Conservation (phyloP, 2,113 vertebrate species). For the Elephas maximus region DNA sequence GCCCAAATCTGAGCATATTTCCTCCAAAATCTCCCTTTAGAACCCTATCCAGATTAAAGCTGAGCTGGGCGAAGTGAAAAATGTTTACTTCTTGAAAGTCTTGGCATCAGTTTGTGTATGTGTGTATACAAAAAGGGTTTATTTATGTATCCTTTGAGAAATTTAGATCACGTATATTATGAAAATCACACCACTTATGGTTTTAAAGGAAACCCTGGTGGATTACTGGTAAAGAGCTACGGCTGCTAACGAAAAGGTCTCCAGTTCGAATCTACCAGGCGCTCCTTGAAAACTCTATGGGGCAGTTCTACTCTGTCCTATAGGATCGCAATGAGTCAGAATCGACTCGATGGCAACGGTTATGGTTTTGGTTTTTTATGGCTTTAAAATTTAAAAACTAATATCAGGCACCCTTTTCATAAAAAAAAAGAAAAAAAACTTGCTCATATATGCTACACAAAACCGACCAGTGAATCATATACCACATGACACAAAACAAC, state of each 20-base stretch:
- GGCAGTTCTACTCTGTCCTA: too few species aligned
- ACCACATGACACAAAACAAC: background rate
- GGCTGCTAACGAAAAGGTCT: too few species aligned
- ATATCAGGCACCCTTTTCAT: background rate
- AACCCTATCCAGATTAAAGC: background rate
- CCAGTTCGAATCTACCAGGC: too few species aligned
- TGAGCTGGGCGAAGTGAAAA: background rate
- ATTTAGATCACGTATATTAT: background rate
- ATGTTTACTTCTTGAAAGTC: background rate
- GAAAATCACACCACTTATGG: background rate
- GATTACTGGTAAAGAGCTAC: too few species aligned
- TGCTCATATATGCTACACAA: background rate
- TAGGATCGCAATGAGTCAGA: too few species aligned
- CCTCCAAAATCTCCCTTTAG: conserved; percentile 1
- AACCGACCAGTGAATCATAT: background rate
- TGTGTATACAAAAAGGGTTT: background rate
- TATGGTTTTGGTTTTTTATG: background rate
- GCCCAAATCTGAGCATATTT: background rate
- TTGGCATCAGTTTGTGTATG: background rate
- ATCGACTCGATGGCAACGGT: too few species aligned
- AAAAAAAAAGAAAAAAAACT: background rate
- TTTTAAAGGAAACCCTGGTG: background rate
- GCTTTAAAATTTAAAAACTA: conserved; percentile 8
- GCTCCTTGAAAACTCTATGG: too few species aligned
- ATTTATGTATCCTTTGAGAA: background rate